A percentile compares a stretch with the other conserved stretches of the same genome.
Conservation (phyloP, 2,888 invertebrate species). For the Hermodice carunculata region DNA sequence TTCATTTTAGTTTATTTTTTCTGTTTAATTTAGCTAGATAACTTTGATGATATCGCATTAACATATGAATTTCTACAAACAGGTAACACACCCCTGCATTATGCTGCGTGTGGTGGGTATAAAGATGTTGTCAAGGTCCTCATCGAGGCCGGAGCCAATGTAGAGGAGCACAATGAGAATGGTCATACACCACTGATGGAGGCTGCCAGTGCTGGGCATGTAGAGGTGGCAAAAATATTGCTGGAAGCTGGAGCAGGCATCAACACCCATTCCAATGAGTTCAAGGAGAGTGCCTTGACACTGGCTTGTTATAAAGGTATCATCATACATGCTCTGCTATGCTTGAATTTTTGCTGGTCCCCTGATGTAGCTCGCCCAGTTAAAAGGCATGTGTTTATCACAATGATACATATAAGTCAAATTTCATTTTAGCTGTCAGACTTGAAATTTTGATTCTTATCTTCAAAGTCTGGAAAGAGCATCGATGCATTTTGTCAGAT, state of each 20-base stretch:
- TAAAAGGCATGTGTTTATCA: too few relatives aligned
- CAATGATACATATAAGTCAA: too few relatives aligned
- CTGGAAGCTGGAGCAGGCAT: constrained; percentile 96
- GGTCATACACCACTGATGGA: constrained; percentile 91
- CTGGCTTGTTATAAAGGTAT: constrained; percentile 91
- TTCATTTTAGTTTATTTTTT: too few relatives aligned
- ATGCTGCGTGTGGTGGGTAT: constrained; percentile 76
- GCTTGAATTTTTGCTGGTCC: too few relatives aligned
- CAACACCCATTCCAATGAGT: constrained; percentile 98
- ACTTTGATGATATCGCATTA: too few relatives aligned
- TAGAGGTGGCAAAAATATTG: constrained; percentile 76
- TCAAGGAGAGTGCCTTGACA: constrained; percentile 97
- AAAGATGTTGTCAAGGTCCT: constrained; percentile 91
- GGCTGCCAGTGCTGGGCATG: constrained; percentile 70
- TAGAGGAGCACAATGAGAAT: constrained; percentile 99
- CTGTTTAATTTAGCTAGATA: too few relatives aligned
- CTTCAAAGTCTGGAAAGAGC: too few relatives aligned
- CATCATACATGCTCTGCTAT: background rate
- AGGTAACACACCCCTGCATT: constrained; percentile 88
- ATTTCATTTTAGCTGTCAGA: too few relatives aligned
- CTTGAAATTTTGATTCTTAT: too few relatives aligned
- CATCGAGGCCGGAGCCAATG: constrained; percentile 91
- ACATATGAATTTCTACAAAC: too few relatives aligned
- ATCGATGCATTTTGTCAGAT: too few relatives aligned
- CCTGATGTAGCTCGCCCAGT: too few relatives aligned